Conservation (phyloP, 2,888 invertebrate species). For the Drosophila niveifrons region DNA sequence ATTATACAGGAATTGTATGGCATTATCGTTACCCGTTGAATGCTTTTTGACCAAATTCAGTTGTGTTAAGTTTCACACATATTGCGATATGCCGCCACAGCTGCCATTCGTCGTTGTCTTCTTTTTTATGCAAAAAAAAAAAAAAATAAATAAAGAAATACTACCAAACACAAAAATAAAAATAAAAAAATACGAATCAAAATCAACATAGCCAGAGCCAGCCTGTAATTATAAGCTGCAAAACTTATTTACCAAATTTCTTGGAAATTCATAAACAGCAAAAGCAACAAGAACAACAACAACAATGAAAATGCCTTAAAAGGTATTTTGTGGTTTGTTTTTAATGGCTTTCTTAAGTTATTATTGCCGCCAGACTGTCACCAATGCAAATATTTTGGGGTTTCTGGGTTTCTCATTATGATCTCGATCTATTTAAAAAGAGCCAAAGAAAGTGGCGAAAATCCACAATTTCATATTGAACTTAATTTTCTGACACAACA, state of each 20-base stretch:
- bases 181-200: slow-evolving; percentile 25
- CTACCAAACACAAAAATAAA: no score
- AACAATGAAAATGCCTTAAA: slow-evolving; percentile 49
- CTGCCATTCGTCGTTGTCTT: slow-evolving; percentile 17
- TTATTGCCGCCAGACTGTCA: slow-evolving; percentile 57
- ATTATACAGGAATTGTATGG: slow-evolving; percentile 16
- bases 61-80: slow-evolving; percentile 78
- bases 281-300: slow-evolving; percentile 12
- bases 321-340: slow-evolving; percentile 65
- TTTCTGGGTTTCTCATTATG: background rate
- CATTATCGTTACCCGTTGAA: slow-evolving; percentile 36
- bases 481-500: background rate
- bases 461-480: background rate
- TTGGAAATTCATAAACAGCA: slow-evolving; percentile 57
- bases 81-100: slow-evolving; percentile 31
- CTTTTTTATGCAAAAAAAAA: slow-evolving; percentile 54
- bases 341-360: slow-evolving; percentile 33
- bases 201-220: slow-evolving; percentile 30
- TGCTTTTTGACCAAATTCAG: slow-evolving; percentile 74
- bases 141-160: slow-evolving; percentile 24
- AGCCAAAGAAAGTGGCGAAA: slow-evolving; percentile 1
- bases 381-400: slow-evolving; percentile 29
- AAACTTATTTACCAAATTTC: slow-evolving; percentile 46
- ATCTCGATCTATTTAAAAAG: slow-evolving; percentile 2
- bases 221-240: slow-evolving; percentile 72